phyloP scores from a whole-genome alignment of 2,888 invertebrate species.

The Mythimna pallens region DNA sequence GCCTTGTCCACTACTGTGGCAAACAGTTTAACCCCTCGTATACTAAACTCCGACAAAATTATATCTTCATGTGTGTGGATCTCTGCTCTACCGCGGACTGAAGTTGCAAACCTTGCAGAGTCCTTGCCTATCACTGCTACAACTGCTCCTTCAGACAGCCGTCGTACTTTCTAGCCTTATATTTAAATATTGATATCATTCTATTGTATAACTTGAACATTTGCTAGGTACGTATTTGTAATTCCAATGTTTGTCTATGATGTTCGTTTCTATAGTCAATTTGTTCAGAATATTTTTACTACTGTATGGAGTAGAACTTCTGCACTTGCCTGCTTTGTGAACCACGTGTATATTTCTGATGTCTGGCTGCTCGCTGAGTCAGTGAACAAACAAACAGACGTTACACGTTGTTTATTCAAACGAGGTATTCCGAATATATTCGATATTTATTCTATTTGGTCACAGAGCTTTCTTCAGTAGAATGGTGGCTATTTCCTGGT shows the following conservation, averaged over 20 bases:
- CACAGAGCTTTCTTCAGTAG: conserved; percentile 24
- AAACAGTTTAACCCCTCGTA: background rate
- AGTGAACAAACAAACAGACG: conserved; percentile 47
- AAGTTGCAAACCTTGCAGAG: no score
- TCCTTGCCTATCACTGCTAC: no score
- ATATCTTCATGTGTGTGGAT: no score
- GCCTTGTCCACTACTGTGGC: background rate
- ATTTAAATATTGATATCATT: no score
- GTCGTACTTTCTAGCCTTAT: no score
- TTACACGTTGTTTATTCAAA: conserved; percentile 50
- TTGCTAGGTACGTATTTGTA: no score
- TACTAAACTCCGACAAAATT: background rate
- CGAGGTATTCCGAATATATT: conserved; percentile 14
- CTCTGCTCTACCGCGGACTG: no score
- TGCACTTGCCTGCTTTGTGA: background rate
- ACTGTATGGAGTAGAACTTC: background rate
- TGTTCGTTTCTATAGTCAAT: no score
- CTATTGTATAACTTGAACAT: no score
- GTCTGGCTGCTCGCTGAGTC: conserved; percentile 60
- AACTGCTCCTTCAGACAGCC: no score
- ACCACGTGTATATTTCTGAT: conserved; percentile 20
- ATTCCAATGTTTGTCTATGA: no score
- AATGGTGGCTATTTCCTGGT: conserved; percentile 20
- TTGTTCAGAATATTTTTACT: background rate
- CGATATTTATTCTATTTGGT: conserved; percentile 36